Percentiles rank a stretch among this genome's conserved stretches.
Conservation (phyloP, 2,113 vertebrate species). For the Bombycilla garrulus region DNA sequence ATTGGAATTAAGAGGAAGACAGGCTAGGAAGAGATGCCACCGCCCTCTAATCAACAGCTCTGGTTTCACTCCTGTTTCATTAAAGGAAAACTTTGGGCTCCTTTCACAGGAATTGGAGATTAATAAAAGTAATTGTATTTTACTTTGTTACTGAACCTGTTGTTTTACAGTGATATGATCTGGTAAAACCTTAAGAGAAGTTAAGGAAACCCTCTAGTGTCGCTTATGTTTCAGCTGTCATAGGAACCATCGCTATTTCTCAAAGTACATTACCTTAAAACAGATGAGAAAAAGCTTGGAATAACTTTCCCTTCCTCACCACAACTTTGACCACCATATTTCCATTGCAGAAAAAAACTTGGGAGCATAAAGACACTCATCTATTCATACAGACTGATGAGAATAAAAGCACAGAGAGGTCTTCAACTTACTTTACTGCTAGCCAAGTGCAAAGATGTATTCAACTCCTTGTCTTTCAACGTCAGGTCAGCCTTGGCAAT, state of each 20-base stretch:
- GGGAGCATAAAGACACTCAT: neutral
- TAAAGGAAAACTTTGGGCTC: neutral
- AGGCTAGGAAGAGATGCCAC: neutral
- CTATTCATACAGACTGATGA: neutral
- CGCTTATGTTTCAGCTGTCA: neutral
- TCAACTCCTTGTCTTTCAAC: slow-evolving; percentile 85
- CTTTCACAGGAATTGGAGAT: neutral
- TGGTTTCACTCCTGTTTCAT: neutral
- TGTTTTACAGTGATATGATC: neutral
- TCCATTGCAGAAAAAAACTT: neutral
- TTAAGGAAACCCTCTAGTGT: no score
- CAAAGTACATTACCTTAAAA: neutral
- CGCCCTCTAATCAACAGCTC: neutral
- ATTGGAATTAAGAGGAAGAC: neutral
- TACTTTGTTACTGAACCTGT: neutral
- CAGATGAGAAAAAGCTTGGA: neutral
- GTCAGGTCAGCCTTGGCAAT: slow-evolving; percentile 78
- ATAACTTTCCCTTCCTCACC: neutral
- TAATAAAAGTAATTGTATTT: neutral
- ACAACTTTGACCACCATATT: neutral
- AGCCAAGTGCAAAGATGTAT: slow-evolving; percentile 91
- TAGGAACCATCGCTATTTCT: neutral
- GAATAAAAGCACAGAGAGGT: neutral
- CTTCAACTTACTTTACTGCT: slow-evolving; percentile 87
- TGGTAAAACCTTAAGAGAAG: neutral